Evolutionary conservation across 1,140 invertebrate genomes (phyloP).

Genomic region (Akabosia matsudoensis): DNA sequence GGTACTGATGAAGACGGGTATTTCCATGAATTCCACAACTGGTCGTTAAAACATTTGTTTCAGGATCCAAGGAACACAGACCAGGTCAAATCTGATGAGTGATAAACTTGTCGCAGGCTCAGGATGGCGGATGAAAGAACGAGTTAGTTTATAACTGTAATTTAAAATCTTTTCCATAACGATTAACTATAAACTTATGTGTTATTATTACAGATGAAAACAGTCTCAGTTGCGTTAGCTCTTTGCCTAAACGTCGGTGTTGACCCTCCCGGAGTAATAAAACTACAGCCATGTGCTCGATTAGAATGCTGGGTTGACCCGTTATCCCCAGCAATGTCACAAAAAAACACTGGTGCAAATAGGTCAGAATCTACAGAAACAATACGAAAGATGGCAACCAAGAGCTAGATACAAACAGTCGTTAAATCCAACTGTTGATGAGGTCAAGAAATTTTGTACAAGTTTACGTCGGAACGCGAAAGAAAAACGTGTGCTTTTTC

Average conservation of each 20-base stretch:
- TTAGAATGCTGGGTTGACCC: constrained; percentile 95
- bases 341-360: constrained; percentile 92
- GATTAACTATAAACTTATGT: background rate
- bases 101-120: too few species aligned
- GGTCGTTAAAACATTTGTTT: constrained; percentile 39
- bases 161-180: background rate
- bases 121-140: constrained; percentile 88
- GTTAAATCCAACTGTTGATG: constrained; percentile 94
- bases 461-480: constrained; percentile 95
- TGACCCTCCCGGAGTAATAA: constrained; percentile 96
- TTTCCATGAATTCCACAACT: constrained; percentile 40
- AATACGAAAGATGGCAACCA: constrained; percentile 97
- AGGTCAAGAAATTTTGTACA: constrained; percentile 91
- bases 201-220: constrained; percentile 75
- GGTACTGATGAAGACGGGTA: constrained; percentile 44
- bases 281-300: constrained; percentile 91
- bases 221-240: constrained; percentile 97
- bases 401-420: constrained; percentile 93
- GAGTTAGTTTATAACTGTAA: constrained; percentile 56
- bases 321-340: constrained; percentile 69
- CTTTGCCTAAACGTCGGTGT: constrained; percentile 98
- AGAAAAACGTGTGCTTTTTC: constrained; percentile 97
- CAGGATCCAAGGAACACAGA: constrained; percentile 67
- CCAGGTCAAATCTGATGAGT: constrained; percentile 68
- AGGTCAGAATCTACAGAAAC: constrained; percentile 85